Conservation (phyloP, 2,797 vertebrate genomes). For the Botia kubotai region DNA sequence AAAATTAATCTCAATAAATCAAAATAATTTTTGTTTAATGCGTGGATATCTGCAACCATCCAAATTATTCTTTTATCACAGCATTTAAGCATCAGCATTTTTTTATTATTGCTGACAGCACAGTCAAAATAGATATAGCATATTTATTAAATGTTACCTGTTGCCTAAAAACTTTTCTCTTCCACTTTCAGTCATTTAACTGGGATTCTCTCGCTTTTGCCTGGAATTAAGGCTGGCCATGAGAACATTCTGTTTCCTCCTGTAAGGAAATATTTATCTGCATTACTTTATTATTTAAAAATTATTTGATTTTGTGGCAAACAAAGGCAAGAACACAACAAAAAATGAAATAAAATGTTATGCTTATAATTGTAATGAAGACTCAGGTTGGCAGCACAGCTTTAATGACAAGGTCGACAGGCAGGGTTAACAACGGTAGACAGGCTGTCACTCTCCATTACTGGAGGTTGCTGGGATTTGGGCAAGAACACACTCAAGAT, state of each 20-base stretch:
- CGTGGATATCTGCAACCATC: no score
- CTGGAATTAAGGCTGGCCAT: not conserved
- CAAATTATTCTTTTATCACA: no score
- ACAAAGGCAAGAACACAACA: not conserved
- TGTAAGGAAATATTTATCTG: not conserved
- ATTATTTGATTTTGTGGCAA: constrained; percentile 7
- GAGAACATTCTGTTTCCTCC: not conserved
- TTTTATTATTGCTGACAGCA: not conserved
- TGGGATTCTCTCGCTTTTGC: not conserved
- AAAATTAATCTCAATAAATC: no score
- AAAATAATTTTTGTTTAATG: no score
- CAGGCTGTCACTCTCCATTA: constrained; percentile 33
- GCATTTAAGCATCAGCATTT: no score
- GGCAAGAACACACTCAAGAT: constrained; percentile 8
- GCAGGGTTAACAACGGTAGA: no score
- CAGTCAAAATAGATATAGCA: not conserved
- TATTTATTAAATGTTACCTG: not conserved
- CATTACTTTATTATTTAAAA: not conserved
- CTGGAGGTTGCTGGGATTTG: constrained; percentile 3
- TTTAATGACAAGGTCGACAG: no score
- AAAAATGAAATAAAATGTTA: not conserved
- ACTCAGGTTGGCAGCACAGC: no score
- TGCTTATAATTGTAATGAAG: not conserved
- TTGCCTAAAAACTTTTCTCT: not conserved
- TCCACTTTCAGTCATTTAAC: not conserved